Evolutionary conservation across 1,140 invertebrate species (phyloP).

Genomic region (Chrysomallon squamiferum): DNA sequence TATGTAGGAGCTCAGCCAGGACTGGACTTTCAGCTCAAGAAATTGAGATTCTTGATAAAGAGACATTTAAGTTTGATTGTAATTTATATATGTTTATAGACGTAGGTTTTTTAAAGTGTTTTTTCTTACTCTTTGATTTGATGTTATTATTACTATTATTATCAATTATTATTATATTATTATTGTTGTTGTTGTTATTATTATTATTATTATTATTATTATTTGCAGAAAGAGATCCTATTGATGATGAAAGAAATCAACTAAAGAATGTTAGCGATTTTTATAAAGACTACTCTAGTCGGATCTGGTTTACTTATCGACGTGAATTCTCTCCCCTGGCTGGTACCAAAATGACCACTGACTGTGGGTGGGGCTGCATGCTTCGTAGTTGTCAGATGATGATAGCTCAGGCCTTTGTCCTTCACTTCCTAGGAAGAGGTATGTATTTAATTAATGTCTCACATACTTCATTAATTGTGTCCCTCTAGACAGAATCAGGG

Average conservation of each 20-base stretch:
- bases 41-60: too few relatives aligned
- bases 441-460: slow-evolving; percentile 8
- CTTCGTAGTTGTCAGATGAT: slow-evolving; percentile 98
- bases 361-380: slow-evolving; percentile 99
- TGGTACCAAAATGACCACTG: slow-evolving; percentile 77
- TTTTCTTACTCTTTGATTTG: too few relatives aligned
- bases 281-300: slow-evolving; percentile 63
- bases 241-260: neutral
- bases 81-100: too few relatives aligned
- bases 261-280: slow-evolving; percentile 46
- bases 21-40: too few relatives aligned
- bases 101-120: too few relatives aligned
- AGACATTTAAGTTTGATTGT: too few relatives aligned
- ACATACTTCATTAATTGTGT: too few relatives aligned
- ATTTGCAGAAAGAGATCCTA: neutral
- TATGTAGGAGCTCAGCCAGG: too few relatives aligned
- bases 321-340: slow-evolving; percentile 90
- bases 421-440: slow-evolving; percentile 66
- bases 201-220: too few relatives aligned
- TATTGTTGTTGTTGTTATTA: too few relatives aligned
- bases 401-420: slow-evolving; percentile 86
- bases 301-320: slow-evolving; percentile 95
- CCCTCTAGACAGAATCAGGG: neutral
- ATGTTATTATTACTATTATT: too few relatives aligned
- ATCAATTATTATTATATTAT: too few relatives aligned